A percentile compares a stretch with the other conserved stretches of the same genome.
These are phyloP conservation scores for Coracias cyanogaster DNA, from an alignment of 2,797 vertebrate species.

Conservation along the genomic window DNA sequence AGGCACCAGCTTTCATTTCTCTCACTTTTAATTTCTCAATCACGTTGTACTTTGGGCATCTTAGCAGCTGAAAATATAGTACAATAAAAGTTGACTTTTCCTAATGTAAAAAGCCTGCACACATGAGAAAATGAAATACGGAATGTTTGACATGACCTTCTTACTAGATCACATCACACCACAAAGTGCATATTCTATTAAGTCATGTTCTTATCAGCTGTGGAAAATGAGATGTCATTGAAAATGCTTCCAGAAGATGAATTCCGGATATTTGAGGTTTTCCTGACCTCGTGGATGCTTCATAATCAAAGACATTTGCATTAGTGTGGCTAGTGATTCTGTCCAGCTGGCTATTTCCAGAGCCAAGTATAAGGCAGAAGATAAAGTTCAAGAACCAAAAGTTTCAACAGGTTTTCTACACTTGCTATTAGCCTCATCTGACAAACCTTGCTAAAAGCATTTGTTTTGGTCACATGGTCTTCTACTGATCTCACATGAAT, in stretches of 20 bases:
- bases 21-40: background rate
- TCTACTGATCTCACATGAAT: background rate
- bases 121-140: background rate
- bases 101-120: background rate
- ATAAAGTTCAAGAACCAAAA: background rate
- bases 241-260: background rate
- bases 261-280: background rate
- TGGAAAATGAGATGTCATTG: conserved; percentile 3
- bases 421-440: background rate
- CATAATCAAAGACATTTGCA: background rate
- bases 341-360: background rate
- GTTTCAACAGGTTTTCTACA: background rate
- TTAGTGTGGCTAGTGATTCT: background rate
- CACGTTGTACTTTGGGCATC: background rate
- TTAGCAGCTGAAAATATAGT: too few relatives aligned
- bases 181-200: background rate
- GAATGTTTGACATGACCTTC: background rate
- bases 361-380: background rate
- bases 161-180: background rate
- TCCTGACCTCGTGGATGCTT: background rate
- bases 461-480: background rate
- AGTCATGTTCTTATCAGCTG: conserved; percentile 27
- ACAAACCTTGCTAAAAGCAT: background rate
- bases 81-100: background rate
- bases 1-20: background rate